Percentiles rank a stretch among this genome's conserved stretches.
Evolutionary conservation across 2,113 vertebrate genomes (phyloP).

Genomic region (Hepsetus odoe): DNA sequence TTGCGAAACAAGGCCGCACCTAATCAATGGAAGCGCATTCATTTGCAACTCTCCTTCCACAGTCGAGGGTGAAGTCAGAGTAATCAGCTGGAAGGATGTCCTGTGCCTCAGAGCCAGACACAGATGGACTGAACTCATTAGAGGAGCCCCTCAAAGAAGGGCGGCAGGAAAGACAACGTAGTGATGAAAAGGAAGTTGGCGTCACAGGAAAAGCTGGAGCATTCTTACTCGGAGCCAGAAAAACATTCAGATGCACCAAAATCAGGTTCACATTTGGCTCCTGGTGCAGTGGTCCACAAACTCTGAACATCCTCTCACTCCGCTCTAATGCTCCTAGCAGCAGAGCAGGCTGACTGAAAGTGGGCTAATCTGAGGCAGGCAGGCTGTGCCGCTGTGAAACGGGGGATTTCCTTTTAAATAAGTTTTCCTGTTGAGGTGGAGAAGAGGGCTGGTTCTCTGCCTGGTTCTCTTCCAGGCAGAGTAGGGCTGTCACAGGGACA

Average conservation of each 20-base stretch:
- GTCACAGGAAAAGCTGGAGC: background rate
- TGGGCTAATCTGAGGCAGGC: constrained; percentile 21
- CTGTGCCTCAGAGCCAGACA: background rate
- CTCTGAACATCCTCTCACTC: constrained; percentile 1
- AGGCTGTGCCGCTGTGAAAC: constrained; percentile 11
- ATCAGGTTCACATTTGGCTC: background rate
- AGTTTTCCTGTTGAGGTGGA: constrained; percentile 8
- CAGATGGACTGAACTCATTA: constrained; percentile 9
- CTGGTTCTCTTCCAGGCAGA: background rate
- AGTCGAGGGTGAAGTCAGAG: background rate
- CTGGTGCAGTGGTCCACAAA: background rate
- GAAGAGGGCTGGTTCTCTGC: constrained; percentile 3
- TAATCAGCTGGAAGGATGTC: constrained; percentile 4
- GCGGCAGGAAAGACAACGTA: background rate
- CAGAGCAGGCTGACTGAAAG: constrained; percentile 8
- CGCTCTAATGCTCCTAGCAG: constrained; percentile 13
- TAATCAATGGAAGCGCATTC: constrained; percentile 32
- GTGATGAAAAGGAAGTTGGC: background rate
- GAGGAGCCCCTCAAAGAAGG: background rate
- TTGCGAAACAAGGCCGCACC: constrained; percentile 14
- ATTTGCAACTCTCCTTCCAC: constrained; percentile 7
- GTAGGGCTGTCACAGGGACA: background rate
- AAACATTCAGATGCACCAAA: background rate
- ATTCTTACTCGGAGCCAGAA: background rate
- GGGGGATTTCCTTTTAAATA: constrained; percentile 27